Evolutionary conservation across 2,797 vertebrate genomes (phyloP).

Genomic region (Podargus strigoides): DNA sequence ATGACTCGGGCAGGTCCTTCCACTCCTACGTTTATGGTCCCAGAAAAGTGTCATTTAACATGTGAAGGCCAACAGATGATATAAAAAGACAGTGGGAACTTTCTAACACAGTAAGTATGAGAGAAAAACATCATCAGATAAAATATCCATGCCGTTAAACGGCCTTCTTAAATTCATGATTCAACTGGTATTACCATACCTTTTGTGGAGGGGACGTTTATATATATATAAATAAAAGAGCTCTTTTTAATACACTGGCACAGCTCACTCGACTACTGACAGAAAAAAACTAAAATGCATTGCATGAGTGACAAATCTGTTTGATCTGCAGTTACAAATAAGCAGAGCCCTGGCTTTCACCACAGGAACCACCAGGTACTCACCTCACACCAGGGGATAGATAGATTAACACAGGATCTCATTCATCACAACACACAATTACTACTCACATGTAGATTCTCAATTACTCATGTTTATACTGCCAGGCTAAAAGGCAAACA

Average conservation of each 20-base stretch:
- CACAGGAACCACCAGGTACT: background rate
- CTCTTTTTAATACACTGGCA: too few species aligned
- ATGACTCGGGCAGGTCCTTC: background rate
- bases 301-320: background rate
- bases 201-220: background rate
- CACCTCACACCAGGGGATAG: background rate
- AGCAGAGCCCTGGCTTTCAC: background rate
- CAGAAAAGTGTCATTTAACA: background rate
- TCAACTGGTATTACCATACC: rapidly evolving
- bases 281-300: background rate
- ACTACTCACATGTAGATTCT: background rate
- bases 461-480: background rate
- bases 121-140: background rate
- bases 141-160: rapidly evolving
- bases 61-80: background rate
- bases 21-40: slow-evolving; percentile 1
- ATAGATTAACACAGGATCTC: background rate
- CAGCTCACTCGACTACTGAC: rapidly evolving
- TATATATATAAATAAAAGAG: rapidly evolving
- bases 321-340: background rate
- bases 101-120: rapidly evolving
- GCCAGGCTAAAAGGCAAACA: background rate
- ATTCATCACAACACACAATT: background rate
- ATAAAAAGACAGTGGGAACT: background rate
- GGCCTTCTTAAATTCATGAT: background rate